These are phyloP conservation scores for Dendroctonus ponderosae DNA, from an alignment of 1,140 invertebrate genomes.

Conservation along the genomic window DNA sequence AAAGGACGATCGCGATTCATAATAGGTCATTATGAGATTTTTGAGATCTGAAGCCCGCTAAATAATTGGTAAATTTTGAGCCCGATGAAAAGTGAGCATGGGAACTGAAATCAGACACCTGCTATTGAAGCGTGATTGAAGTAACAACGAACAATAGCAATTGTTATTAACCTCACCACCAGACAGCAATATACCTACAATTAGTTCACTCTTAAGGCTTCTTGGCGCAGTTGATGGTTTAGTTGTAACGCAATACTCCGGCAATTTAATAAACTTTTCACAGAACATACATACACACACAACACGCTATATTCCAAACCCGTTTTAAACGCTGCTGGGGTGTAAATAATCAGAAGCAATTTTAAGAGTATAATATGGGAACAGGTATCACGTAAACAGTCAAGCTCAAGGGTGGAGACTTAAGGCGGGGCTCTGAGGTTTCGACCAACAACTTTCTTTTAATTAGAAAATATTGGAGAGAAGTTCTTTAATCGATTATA, in stretches of 20 bases:
- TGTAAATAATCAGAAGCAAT: conserved; percentile 16
- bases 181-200: conserved; percentile 5
- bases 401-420: no score
- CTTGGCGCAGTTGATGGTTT: neutral
- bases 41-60: no score
- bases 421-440: no score
- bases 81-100: no score
- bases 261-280: conserved; percentile 19
- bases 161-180: neutral
- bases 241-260: conserved; percentile 10
- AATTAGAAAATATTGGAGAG: no score
- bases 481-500: no score
- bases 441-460: no score
- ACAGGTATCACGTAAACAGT: conserved; percentile 13
- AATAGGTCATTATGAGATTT: no score
- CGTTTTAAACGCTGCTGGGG: conserved; percentile 13
- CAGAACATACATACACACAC: conserved; percentile 5
- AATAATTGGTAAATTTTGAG: no score
- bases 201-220: neutral
- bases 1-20: no score
- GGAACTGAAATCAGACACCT: no score
- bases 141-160: neutral
- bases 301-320: conserved; percentile 9
- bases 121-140: no score
- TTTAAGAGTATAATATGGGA: conserved; percentile 17